These are phyloP conservation scores for Lonchura striata DNA, from an alignment of 2,113 vertebrate genomes.

Conservation along the genomic window DNA sequence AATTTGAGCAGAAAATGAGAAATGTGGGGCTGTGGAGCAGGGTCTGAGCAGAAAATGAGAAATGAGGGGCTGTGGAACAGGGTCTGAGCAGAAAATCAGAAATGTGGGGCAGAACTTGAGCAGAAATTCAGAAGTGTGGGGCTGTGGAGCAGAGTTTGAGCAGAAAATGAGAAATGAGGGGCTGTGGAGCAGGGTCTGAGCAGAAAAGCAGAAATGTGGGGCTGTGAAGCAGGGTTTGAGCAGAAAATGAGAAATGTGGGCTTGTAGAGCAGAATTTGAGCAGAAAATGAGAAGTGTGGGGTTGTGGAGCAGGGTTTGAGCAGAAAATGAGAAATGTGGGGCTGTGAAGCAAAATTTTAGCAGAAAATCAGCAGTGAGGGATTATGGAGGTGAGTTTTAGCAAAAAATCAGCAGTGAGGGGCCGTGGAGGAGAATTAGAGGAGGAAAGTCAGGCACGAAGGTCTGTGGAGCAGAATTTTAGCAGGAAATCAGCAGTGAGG, in stretches of 20 bases:
- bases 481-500: not conserved
- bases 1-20: no score
- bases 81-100: rapidly evolving
- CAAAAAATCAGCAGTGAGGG: not conserved
- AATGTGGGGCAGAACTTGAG: rapidly evolving
- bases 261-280: rapidly evolving
- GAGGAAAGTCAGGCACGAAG: rapidly evolving
- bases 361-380: not conserved
- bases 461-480: not conserved
- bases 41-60: not conserved
- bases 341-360: rapidly evolving
- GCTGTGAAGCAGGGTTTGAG: rapidly evolving
- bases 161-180: not conserved
- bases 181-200: not conserved
- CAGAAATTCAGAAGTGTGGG: not conserved
- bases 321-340: rapidly evolving
- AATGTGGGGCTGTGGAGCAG: no score
- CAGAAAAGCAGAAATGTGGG: not conserved
- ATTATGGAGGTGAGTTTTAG: rapidly evolving
- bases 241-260: not conserved
- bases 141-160: rapidly evolving
- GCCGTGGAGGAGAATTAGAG: rapidly evolving
- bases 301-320: not conserved
- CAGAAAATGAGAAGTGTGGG: rapidly evolving
- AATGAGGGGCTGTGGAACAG: not conserved